Percentiles rank a stretch among this genome's conserved stretches.
These are phyloP conservation scores for Myotis brandtii DNA, from an alignment of 2,113 vertebrate species.

Conservation along the genomic window DNA sequence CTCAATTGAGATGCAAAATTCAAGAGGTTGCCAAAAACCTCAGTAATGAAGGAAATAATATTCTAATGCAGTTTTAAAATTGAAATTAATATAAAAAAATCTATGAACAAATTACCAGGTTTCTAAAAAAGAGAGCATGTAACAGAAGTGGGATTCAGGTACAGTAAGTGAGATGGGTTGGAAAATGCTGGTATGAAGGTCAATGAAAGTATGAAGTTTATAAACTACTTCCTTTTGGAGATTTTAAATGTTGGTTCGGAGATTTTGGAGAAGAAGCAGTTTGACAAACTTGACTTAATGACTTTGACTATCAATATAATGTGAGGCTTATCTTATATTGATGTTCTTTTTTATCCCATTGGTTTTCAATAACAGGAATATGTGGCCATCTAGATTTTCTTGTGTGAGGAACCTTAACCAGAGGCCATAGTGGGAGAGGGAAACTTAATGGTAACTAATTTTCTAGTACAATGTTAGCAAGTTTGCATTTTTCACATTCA, in stretches of 20 bases:
- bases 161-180: fast-evolving
- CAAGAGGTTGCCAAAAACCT: neutral
- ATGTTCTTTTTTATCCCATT: neutral
- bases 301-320: slow-evolving; percentile 10
- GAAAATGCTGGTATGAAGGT: neutral
- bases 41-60: neutral
- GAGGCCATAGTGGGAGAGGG: neutral
- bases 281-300: slow-evolving; percentile 19
- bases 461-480: neutral
- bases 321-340: neutral
- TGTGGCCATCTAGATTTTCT: neutral
- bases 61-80: neutral
- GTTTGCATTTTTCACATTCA: neutral
- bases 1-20: neutral
- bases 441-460: neutral
- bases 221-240: fast-evolving
- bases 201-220: fast-evolving
- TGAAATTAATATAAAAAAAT: neutral
- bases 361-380: neutral
- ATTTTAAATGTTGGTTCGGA: slow-evolving; percentile 14
- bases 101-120: neutral
- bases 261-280: slow-evolving; percentile 22
- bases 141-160: neutral
- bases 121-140: neutral
- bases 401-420: neutral